These are phyloP conservation scores for Gopherus evgoodei DNA, from an alignment of 2,113 vertebrate genomes.

Conservation along the genomic window DNA sequence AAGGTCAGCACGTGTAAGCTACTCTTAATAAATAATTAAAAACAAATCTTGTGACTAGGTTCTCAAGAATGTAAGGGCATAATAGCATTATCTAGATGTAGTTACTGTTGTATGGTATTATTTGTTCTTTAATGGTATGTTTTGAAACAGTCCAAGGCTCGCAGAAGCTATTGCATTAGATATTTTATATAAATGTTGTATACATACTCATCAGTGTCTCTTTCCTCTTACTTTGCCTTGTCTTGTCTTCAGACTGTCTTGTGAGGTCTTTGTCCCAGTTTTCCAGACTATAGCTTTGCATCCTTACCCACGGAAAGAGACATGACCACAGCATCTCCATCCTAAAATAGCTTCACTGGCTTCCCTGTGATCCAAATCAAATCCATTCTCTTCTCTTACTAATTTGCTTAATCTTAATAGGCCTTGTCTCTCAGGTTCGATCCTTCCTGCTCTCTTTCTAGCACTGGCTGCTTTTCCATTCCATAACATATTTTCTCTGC, in stretches of 20 bases:
- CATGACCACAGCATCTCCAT: background rate
- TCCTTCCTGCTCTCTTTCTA: background rate
- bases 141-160: background rate
- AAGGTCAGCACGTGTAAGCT: background rate
- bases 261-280: background rate
- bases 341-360: background rate
- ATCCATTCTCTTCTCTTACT: background rate
- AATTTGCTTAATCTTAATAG: background rate
- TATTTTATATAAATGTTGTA: constrained; percentile 37
- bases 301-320: background rate
- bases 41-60: background rate
- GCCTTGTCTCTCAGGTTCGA: background rate
- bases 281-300: background rate
- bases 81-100: constrained; percentile 24
- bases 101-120: constrained; percentile 23
- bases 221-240: background rate
- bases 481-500: background rate
- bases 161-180: background rate
- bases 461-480: background rate
- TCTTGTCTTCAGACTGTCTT: background rate
- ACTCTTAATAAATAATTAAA: background rate
- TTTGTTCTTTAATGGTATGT: background rate
- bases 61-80: constrained; percentile 28
- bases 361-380: background rate
- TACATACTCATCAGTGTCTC: background rate